Conservation (phyloP, 1,140 invertebrate genomes). For the Belonocnema kinseyi region DNA sequence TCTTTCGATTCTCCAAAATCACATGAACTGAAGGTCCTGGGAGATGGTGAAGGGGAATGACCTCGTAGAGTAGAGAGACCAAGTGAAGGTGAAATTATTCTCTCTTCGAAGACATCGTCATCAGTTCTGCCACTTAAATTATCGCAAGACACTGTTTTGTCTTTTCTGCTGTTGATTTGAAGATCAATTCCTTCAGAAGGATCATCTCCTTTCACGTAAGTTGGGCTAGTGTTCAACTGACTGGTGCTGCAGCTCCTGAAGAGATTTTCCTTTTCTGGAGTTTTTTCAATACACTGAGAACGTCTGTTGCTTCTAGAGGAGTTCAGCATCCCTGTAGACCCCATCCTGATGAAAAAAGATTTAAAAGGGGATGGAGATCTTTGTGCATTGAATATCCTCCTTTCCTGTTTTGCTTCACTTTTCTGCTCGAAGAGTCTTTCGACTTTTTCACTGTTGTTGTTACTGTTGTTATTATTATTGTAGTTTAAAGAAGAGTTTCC, state of each 20-base stretch:
- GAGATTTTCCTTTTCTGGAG: conserved; percentile 75
- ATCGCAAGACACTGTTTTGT: conserved; percentile 72
- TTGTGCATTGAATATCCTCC: conserved; percentile 72
- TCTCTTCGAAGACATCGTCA: conserved; percentile 56
- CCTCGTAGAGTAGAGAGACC: too few relatives aligned
- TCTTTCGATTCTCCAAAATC: conserved; percentile 61
- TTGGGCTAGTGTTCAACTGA: conserved; percentile 80
- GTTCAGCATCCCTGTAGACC: conserved; percentile 85
- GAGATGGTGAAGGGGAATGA: conserved; percentile 40
- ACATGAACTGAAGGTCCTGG: conserved; percentile 61
- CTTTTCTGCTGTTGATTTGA: conserved; percentile 73
- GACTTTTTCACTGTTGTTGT: conserved; percentile 72
- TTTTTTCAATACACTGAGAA: conserved; percentile 61
- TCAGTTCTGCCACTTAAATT: conserved; percentile 58
- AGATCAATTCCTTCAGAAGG: conserved; percentile 86
- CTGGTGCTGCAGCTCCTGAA: conserved; percentile 87
- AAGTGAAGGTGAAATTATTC: conserved; percentile 22
- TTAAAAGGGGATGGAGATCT: conserved; percentile 82
- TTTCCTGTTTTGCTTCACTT: conserved; percentile 71
- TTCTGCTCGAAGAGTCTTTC: conserved; percentile 71
- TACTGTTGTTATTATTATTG: conserved; percentile 66
- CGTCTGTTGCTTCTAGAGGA: conserved; percentile 75
- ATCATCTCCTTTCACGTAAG: conserved; percentile 87
- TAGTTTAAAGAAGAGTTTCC: conserved; percentile 63
- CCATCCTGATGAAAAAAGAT: conserved; percentile 84